These are phyloP conservation scores for Puma concolor DNA, from an alignment of 2,113 vertebrate genomes.

Conservation along the genomic window DNA sequence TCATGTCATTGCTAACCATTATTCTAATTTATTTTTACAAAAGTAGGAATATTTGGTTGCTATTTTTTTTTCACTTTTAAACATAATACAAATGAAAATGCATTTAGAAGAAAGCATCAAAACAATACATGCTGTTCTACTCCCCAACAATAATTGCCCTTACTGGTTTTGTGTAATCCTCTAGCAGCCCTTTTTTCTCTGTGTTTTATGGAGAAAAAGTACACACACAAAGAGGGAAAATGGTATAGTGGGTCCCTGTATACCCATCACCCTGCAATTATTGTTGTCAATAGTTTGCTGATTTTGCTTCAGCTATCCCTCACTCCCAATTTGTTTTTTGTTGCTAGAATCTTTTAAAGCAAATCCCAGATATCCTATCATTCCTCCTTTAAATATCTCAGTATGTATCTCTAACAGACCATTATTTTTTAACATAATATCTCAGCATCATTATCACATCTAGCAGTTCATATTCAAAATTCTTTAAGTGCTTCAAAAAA, in stretches of 20 bases:
- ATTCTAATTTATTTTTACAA: neutral
- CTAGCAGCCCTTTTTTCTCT: neutral
- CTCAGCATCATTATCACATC: neutral
- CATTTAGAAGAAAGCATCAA: neutral
- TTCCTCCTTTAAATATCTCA: neutral
- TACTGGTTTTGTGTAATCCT: neutral
- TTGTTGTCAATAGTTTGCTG: constrained; percentile 1
- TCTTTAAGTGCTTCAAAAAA: neutral
- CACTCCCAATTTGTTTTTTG: neutral
- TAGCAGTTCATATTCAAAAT: neutral
- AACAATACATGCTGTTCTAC: neutral
- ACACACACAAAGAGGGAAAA: neutral
- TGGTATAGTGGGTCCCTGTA: neutral
- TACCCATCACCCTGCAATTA: neutral
- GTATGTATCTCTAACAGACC: neutral
- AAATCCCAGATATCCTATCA: neutral
- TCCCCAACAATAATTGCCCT: neutral
- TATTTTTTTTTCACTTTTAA: neutral
- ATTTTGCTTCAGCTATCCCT: neutral
- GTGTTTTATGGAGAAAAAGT: constrained; percentile 6
- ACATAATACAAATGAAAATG: neutral
- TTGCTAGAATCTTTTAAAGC: constrained; percentile 5
- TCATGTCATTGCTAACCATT: neutral
- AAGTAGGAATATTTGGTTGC: neutral
- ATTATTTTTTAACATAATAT: neutral